These are phyloP conservation scores for Theocolax elegans DNA, from an alignment of 1,140 invertebrate genomes.

Conservation along the genomic window DNA sequence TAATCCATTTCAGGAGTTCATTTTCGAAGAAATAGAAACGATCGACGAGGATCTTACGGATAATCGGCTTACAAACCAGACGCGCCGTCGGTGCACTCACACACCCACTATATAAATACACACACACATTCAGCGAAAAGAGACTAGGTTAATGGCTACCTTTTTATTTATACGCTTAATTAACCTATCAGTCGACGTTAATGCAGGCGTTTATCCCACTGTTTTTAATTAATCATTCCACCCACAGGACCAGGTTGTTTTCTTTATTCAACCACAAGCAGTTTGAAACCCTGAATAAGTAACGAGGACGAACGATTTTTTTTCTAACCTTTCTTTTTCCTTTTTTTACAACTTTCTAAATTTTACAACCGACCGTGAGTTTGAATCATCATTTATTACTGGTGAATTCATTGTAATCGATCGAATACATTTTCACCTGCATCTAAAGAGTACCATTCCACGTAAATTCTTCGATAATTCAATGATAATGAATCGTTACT, in stretches of 20 bases:
- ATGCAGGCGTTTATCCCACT: neutral
- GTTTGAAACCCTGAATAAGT: too few relatives aligned
- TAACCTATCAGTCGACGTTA: slow-evolving; percentile 18
- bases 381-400: too few relatives aligned
- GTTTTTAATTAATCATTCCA: slow-evolving; percentile 23
- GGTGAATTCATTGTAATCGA: too few relatives aligned
- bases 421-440: too few relatives aligned
- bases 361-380: too few relatives aligned
- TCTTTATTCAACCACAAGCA: too few relatives aligned
- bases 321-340: neutral
- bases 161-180: slow-evolving; percentile 36
- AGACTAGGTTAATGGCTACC: slow-evolving; percentile 26
- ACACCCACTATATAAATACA: neutral
- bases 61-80: slow-evolving; percentile 42
- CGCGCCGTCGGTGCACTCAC: neutral
- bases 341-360: too few relatives aligned
- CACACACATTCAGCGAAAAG: too few relatives aligned
- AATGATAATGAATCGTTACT: too few relatives aligned
- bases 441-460: too few relatives aligned
- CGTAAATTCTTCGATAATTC: too few relatives aligned
- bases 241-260: neutral
- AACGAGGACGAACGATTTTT: too few relatives aligned
- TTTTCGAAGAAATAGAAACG: slow-evolving; percentile 43
- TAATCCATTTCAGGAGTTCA: slow-evolving; percentile 54
- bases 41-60: slow-evolving; percentile 33